Conservation (phyloP, 2,797 vertebrate species). For the Epinephelus awoara region DNA sequence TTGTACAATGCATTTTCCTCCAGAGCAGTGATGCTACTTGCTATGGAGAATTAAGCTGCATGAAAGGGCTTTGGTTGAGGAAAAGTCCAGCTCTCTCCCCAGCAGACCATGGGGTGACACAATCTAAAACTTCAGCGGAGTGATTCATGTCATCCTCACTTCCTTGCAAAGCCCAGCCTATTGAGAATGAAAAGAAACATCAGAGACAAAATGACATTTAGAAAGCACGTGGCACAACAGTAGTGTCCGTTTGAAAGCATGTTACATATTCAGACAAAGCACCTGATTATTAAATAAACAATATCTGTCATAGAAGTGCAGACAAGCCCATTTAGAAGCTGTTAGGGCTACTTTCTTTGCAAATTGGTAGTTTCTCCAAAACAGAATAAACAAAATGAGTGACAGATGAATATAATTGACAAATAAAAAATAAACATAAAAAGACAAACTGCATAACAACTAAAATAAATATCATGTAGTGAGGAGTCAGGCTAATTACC, state of each 20-base stretch:
- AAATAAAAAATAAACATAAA: not conserved
- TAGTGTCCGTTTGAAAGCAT: not conserved
- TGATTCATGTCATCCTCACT: constrained; percentile 81
- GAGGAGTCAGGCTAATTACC: not conserved
- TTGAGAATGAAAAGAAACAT: constrained; percentile 47
- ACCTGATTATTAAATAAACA: not conserved
- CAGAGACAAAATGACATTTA: constrained; percentile 38
- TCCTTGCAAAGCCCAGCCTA: constrained; percentile 53
- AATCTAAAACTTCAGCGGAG: constrained; percentile 46
- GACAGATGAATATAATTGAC: not conserved
- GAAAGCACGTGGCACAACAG: constrained; percentile 22
- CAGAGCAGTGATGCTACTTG: constrained; percentile 42
- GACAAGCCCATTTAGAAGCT: constrained; percentile 17
- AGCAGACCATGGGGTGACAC: constrained; percentile 63
- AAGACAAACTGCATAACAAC: not conserved
- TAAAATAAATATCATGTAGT: not conserved
- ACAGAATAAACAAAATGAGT: not conserved
- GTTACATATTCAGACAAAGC: constrained; percentile 6
- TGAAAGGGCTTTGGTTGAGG: constrained; percentile 56
- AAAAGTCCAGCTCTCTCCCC: constrained; percentile 64
- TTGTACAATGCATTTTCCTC: constrained; percentile 85
- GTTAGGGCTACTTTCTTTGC: not conserved
- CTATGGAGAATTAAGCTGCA: constrained; percentile 70
- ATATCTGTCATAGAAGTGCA: constrained; percentile 27
- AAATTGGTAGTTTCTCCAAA: not conserved